A percentile compares a stretch with the other conserved stretches of the same genome.
These are phyloP conservation scores for Alectura lathami DNA, from an alignment of 2,113 vertebrate genomes.

Conservation along the genomic window DNA sequence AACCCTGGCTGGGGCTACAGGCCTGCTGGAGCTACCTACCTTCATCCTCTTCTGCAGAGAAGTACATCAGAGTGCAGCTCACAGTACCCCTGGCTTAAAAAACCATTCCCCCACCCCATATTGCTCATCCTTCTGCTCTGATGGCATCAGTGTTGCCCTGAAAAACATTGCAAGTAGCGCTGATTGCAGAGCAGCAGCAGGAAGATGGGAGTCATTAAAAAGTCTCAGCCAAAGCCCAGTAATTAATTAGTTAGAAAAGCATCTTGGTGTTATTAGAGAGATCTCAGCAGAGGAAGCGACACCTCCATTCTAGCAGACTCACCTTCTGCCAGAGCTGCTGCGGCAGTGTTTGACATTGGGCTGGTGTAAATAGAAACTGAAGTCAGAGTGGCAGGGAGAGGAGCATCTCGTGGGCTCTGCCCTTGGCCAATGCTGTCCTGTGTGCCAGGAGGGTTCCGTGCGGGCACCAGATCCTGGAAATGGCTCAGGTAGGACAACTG, in stretches of 20 bases:
- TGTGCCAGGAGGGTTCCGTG: neutral
- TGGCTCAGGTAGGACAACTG: neutral
- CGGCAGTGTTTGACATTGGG: constrained; percentile 42
- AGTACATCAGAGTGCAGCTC: neutral
- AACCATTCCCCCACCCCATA: neutral
- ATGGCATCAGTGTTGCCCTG: constrained; percentile 37
- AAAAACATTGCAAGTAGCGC: constrained; percentile 52
- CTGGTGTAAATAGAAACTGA: constrained; percentile 54
- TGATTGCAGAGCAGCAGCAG: constrained; percentile 72
- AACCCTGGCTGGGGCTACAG: neutral
- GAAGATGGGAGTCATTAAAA: constrained; percentile 67
- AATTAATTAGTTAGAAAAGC: constrained; percentile 73
- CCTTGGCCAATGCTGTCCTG: neutral
- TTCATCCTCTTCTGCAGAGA: neutral
- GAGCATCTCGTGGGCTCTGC: neutral
- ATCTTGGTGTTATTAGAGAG: constrained; percentile 50
- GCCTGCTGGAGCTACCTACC: neutral
- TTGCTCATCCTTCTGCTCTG: neutral
- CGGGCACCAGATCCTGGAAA: constrained; percentile 33
- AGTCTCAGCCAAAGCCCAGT: constrained; percentile 50
- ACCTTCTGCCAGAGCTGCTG: constrained; percentile 23
- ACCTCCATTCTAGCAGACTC: constrained; percentile 6
- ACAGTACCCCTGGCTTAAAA: neutral
- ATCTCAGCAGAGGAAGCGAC: constrained; percentile 45
- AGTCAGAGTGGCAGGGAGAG: constrained; percentile 1